Percentiles rank a stretch among this genome's conserved stretches.
Evolutionary conservation across 37 sponge, comb jelly and placozoan species (phyloP).

Genomic region (Crambe crambe): DNA sequence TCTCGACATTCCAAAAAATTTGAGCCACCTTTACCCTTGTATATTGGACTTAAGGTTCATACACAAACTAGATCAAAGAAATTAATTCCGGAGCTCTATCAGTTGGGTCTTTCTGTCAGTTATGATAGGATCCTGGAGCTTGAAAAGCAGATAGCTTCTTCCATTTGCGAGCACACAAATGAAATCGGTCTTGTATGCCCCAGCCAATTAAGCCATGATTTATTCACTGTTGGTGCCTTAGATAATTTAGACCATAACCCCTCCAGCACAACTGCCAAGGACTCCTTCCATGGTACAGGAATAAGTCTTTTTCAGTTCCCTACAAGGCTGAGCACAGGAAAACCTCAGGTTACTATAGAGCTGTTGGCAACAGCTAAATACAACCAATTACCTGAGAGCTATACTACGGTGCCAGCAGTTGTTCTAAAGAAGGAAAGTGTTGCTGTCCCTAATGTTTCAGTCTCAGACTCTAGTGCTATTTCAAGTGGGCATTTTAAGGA

Average conservation of each 20-base stretch:
- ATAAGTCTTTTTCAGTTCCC: constrained; percentile 6
- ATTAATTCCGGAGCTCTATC: no score
- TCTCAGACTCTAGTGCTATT: no score
- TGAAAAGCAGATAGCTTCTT: background rate
- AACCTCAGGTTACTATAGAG: background rate
- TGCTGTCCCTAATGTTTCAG: no score
- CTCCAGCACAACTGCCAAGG: constrained; percentile 15
- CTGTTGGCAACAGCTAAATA: background rate
- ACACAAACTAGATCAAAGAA: background rate
- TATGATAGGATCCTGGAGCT: no score
- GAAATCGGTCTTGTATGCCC: background rate
- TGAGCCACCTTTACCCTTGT: background rate
- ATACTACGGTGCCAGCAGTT: no score
- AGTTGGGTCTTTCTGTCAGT: no score
- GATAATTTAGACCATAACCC: constrained; percentile 28
- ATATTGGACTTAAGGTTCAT: background rate
- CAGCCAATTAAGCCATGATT: background rate
- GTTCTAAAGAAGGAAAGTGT: no score
- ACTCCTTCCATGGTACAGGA: constrained; percentile 30
- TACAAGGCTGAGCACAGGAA: background rate
- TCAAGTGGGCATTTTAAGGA: no score
- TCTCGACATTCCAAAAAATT: no score
- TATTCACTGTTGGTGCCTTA: no score
- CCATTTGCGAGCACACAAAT: background rate
- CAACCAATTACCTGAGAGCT: no score